phyloP scores from a whole-genome alignment of 2,888 invertebrate species.

The Tribolium freemani region DNA sequence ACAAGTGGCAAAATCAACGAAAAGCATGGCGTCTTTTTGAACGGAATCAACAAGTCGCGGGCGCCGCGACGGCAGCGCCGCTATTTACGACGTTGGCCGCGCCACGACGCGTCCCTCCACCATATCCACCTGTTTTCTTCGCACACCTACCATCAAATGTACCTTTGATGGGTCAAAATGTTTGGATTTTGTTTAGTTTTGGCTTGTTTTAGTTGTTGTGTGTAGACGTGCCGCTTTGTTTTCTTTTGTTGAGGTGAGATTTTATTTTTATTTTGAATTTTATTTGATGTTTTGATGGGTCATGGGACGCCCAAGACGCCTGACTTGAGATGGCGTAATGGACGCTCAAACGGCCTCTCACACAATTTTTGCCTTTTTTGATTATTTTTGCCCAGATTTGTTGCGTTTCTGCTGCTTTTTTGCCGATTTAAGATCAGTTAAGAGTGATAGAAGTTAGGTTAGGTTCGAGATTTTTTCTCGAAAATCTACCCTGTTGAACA shows the following conservation, averaged over 20 bases:
- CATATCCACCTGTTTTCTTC: constrained; percentile 64
- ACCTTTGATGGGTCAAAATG: constrained; percentile 24
- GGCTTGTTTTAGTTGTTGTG: constrained; percentile 48
- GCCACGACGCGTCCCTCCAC: constrained; percentile 67
- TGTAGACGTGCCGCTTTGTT: constrained; percentile 51
- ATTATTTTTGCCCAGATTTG: background rate
- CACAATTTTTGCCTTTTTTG: background rate
- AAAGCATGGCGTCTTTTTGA: constrained; percentile 51
- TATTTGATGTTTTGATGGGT: constrained; percentile 55
- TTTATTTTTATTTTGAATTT: constrained; percentile 54
- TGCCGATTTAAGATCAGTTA: background rate
- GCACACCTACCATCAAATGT: constrained; percentile 53
- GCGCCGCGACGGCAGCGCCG: constrained; percentile 69
- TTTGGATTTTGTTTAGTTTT: constrained; percentile 43
- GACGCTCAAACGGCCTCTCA: background rate
- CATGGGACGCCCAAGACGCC: constrained; percentile 63
- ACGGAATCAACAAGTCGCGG: constrained; percentile 61
- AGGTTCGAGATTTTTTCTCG: background rate
- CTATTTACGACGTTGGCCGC: constrained; percentile 68
- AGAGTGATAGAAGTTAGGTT: background rate
- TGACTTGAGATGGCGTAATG: constrained; percentile 22
- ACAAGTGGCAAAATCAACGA: background rate
- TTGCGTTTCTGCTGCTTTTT: background rate
- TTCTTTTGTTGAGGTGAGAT: constrained; percentile 59
- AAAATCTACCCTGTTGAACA: background rate